Base-by-base conservation (phyloP, 53 echinoderm and acorn worm genomes). In the Luidia sarsii region DNA sequence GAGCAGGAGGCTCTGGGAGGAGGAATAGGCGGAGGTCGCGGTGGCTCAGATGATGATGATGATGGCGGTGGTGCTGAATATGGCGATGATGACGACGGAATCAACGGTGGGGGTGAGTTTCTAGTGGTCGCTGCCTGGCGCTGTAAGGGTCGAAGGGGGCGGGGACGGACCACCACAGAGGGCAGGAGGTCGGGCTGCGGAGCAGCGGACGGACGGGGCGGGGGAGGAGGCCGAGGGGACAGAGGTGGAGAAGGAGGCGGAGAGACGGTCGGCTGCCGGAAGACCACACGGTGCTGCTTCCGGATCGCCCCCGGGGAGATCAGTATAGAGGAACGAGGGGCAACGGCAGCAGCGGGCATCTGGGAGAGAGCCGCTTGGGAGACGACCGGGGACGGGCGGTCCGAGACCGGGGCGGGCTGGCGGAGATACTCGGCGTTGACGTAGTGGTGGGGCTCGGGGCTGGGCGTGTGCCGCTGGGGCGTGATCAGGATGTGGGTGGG, bases 251-350 rank as follows among this genome's bases (percentile, higher is more conserved):
- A 71, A 31, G 71, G 33, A 22, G 71, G 38, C 33, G 54, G 71
- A 50, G 71, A 71, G 7, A 71, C 54, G 20, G 71, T 71, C 11
- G 71, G 71, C 50, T 70, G 70, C 7, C 70, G 70, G 49, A 70
- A 70, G 1, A 70, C 49, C 70, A 70, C 53, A 11, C 52, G 50
- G 22, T 51, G 71, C 50, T 71, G 71, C 34, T 52, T 29, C n/a
- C 35, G 33, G 16, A 71, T 19, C 38, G 50, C n/a, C 2, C 72
- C 56, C 1, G 55, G 55, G 0, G 39, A 72, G 24, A 72, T 56
- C 15, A 72, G 57, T 16, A 72, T 55, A 3, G 56, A 72, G 19
- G 72, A 22, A 3, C 25, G 56, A 15, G 72, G 55, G 46, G 39
- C n/a, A 29, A 33, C 30, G 13, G 31, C 28, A 18, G 24, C 18